Base-by-base conservation (phyloP, 2,888 invertebrate genomes). In the Drosophila dives region DNA sequence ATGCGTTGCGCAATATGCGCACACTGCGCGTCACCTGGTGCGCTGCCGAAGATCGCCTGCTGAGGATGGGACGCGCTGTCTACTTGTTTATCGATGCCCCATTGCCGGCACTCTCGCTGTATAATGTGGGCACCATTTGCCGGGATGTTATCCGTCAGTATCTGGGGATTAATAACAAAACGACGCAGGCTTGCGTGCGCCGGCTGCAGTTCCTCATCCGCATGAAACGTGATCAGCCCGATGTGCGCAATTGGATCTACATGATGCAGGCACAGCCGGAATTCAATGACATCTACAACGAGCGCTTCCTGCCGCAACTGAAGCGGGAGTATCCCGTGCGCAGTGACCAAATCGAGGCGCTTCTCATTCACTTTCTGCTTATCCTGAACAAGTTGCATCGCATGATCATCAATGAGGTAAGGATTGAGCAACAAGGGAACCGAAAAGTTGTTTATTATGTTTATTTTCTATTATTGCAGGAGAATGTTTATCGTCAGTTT, bases 51-150 rank as follows among this genome's bases (percentile, higher is more conserved):
- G 97, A 97, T 91, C 95, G 94, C 51, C 92, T 96, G 63, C 90
- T 97, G 3, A 92, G 96, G 53, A 94, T 97, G 73, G 95, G 95
- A 75, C 95, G 95, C 80, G 95, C 95, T 0, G 95, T 95, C 0
- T 94, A 94, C 74, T 90, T 94, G 66, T 94, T 95, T 68, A 72
- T 93, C 4, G 84, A 85, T 11, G 90, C 93, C 94, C 76, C 94
- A 83, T 65, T 94, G 90, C 5, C 93, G 83, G 65, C 89, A 0
- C 68, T 92, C 11, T 82, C 89, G 12, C 72, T 91, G 2, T 75
- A 86, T 32, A 80, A 86, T 91, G 69, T 93, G 92, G 92, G 92
- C 0, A 94, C 93, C 64, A 92, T 93, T 0, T 92, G 95, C 2
- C 93, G 95, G 11, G 95, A 95, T 80, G 91, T 95, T 7, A 87